phyloP scores from a whole-genome alignment of 2,797 vertebrate species.

The Enteromius radiatus region DNA sequence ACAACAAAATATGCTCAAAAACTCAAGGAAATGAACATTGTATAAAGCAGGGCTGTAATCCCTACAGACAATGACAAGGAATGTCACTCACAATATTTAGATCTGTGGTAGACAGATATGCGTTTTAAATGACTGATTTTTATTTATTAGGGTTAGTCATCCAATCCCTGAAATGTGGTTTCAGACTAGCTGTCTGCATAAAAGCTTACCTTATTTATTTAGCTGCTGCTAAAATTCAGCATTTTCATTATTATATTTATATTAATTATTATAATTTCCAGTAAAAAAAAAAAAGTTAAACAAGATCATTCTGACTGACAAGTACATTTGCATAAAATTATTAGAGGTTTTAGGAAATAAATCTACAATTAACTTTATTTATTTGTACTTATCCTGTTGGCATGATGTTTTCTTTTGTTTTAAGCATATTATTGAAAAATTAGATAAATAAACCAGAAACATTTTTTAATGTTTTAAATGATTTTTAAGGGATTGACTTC shows the following conservation, averaged over 20 bases:
- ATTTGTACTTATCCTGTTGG: not conserved
- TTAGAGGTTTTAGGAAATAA: not conserved
- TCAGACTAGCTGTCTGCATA: not conserved
- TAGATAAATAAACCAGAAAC: not conserved
- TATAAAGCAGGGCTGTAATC: not conserved
- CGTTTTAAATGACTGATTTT: not conserved
- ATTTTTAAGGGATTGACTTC: not conserved
- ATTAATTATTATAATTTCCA: no score
- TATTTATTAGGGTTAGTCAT: not conserved
- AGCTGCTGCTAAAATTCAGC: not conserved
- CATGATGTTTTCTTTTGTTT: not conserved
- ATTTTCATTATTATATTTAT: not conserved
- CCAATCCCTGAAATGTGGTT: not conserved
- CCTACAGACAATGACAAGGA: not conserved
- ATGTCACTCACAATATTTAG: not conserved
- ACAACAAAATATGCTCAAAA: conserved; percentile 9
- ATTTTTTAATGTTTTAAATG: not conserved
- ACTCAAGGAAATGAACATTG: not conserved
- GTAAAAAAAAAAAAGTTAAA: no score
- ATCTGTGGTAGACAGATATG: not conserved
- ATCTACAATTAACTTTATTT: not conserved
- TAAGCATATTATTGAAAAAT: not conserved
- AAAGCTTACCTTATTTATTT: not conserved
- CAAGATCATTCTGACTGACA: not conserved
- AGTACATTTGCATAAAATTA: not conserved